Conservation (phyloP, 2,888 invertebrate species). For the Allygus modestus region DNA sequence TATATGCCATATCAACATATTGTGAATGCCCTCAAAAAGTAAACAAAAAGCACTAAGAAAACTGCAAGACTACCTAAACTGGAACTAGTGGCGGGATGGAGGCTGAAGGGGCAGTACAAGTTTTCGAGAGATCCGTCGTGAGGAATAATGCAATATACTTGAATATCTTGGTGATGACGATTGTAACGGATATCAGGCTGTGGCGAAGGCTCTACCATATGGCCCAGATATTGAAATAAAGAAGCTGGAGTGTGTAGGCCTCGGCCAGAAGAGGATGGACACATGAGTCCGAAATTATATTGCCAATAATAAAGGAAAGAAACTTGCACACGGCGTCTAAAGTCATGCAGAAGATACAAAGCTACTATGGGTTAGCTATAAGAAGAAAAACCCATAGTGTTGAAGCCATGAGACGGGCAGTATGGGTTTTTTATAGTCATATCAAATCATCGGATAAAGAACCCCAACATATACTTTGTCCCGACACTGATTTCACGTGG, state of each 20-base stretch:
- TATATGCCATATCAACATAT: too few species aligned
- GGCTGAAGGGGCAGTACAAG: too few species aligned
- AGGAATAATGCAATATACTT: neutral
- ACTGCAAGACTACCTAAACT: too few species aligned
- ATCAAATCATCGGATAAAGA: constrained; percentile 49
- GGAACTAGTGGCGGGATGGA: too few species aligned
- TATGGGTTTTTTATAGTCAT: constrained; percentile 58
- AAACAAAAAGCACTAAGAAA: too few species aligned
- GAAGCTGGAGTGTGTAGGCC: constrained; percentile 51
- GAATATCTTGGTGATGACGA: constrained; percentile 59
- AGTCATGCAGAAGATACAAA: constrained; percentile 56
- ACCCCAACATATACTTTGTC: constrained; percentile 45
- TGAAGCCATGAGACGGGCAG: constrained; percentile 48
- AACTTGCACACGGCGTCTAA: constrained; percentile 31
- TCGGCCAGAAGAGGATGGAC: too few species aligned
- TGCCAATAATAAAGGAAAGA: constrained; percentile 36
- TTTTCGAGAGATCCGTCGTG: constrained; percentile 35
- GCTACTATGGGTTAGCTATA: constrained; percentile 56
- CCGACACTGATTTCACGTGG: constrained; percentile 50
- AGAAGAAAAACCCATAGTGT: constrained; percentile 57
- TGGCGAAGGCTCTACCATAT: constrained; percentile 43
- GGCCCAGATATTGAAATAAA: constrained; percentile 45
- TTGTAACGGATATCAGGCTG: constrained; percentile 44
- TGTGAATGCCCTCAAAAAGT: too few species aligned
- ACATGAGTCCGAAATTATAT: constrained; percentile 19